phyloP scores from a whole-genome alignment of 2,113 vertebrate genomes.

The Neogale vison region DNA sequence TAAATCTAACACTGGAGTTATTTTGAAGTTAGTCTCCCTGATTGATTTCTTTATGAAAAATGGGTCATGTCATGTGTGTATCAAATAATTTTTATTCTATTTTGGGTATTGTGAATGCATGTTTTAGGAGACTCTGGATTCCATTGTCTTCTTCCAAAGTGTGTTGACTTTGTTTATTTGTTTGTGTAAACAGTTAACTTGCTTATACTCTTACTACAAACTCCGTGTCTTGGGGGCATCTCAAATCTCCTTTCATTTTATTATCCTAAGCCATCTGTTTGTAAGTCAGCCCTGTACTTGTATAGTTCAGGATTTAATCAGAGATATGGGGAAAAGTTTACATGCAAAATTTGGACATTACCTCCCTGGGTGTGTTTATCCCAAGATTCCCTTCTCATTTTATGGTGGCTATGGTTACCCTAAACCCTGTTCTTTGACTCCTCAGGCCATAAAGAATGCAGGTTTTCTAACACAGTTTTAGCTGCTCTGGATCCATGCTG shows the following conservation, averaged over 20 bases:
- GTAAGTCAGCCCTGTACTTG: neutral
- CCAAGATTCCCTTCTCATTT: neutral
- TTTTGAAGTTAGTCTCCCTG: neutral
- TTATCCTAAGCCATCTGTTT: neutral
- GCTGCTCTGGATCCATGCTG: neutral
- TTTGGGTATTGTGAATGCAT: neutral
- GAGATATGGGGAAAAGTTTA: neutral
- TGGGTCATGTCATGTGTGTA: neutral
- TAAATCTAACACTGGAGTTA: neutral
- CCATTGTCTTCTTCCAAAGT: neutral
- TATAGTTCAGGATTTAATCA: neutral
- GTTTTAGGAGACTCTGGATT: neutral
- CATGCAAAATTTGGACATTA: neutral
- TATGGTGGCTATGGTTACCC: neutral
- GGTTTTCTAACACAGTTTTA: neutral
- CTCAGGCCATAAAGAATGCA: neutral
- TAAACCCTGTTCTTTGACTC: neutral
- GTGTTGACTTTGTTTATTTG: neutral
- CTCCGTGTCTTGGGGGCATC: neutral
- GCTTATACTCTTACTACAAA: neutral
- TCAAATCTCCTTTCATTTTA: neutral
- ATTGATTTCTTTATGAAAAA: neutral
- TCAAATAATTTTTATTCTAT: neutral
- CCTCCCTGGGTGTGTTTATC: neutral
- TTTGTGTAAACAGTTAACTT: neutral